Evolutionary conservation across 2,888 invertebrate genomes (phyloP).

Genomic region (Auanema sp.): DNA sequence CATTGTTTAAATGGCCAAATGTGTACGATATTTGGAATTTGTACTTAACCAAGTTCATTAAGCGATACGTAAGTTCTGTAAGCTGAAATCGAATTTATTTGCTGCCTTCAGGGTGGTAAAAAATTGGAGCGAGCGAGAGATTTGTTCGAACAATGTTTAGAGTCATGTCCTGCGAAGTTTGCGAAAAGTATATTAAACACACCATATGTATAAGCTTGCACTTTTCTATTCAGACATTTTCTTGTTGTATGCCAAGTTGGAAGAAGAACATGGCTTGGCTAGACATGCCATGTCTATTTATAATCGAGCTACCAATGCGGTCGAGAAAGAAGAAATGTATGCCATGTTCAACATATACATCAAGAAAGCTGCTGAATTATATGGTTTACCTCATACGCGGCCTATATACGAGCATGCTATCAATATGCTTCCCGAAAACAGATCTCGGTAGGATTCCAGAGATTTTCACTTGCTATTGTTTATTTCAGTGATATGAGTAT

Average conservation of each 20-base stretch:
- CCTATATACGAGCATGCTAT: constrained; percentile 98
- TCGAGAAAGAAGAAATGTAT: constrained; percentile 88
- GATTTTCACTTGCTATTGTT: too few species aligned
- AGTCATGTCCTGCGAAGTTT: constrained; percentile 91
- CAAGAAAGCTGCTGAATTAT: constrained; percentile 94
- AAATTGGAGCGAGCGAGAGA: constrained; percentile 95
- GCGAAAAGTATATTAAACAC: constrained; percentile 74
- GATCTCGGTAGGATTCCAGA: constrained; percentile 70
- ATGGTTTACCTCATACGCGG: constrained; percentile 92
- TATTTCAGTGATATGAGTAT: constrained; percentile 85
- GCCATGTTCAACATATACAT: constrained; percentile 98
- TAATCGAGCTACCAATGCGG: constrained; percentile 88
- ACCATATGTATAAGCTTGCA: too few species aligned
- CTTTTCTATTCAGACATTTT: constrained; percentile 72
- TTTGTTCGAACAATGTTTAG: constrained; percentile 96
- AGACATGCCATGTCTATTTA: constrained; percentile 99
- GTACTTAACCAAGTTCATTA: constrained; percentile 92
- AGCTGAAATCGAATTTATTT: background rate
- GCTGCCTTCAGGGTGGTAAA: constrained; percentile 73
- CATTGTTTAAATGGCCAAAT: constrained; percentile 97
- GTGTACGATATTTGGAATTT: constrained; percentile 99
- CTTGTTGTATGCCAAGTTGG: constrained; percentile 92
- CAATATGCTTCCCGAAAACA: constrained; percentile 84
- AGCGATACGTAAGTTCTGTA: constrained; percentile 76
- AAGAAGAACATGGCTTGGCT: constrained; percentile 96